phyloP scores from a whole-genome alignment of 2,113 vertebrate species.

The Beaufortia kweichowensis region DNA sequence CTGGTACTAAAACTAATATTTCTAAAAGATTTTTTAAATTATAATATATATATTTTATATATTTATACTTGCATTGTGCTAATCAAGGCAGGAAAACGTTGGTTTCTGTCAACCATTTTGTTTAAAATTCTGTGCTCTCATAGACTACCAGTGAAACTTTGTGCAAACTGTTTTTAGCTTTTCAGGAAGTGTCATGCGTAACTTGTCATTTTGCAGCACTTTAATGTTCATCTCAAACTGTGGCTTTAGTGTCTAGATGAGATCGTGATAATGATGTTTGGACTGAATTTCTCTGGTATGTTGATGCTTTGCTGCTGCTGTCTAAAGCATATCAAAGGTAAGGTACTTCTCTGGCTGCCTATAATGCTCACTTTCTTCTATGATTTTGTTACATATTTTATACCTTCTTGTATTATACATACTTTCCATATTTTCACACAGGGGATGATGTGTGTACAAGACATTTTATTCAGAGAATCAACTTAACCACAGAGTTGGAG shows the following conservation, averaged over 20 bases:
- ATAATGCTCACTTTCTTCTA: too few relatives aligned
- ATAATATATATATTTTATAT: too few relatives aligned
- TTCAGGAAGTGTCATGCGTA: background rate
- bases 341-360: background rate
- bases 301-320: conserved; percentile 10
- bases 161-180: background rate
- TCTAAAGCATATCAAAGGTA: conserved; percentile 24
- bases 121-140: background rate
- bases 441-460: background rate
- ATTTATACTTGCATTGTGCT: too few relatives aligned
- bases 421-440: conserved; percentile 1
- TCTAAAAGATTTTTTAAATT: too few relatives aligned
- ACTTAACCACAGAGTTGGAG: conserved; percentile 20
- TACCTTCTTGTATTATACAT: too few relatives aligned
- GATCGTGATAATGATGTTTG: conserved; percentile 3
- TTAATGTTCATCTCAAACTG: background rate
- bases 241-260: background rate
- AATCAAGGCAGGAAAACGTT: too few relatives aligned
- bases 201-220: background rate
- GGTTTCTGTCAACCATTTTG: too few relatives aligned
- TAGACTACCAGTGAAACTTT: too few relatives aligned
- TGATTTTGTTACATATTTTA: background rate
- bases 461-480: background rate
- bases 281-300: background rate
- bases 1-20: too few relatives aligned